These are phyloP conservation scores for Dipodomys stephensi DNA, from an alignment of 2,113 vertebrate species.

Conservation along the genomic window DNA sequence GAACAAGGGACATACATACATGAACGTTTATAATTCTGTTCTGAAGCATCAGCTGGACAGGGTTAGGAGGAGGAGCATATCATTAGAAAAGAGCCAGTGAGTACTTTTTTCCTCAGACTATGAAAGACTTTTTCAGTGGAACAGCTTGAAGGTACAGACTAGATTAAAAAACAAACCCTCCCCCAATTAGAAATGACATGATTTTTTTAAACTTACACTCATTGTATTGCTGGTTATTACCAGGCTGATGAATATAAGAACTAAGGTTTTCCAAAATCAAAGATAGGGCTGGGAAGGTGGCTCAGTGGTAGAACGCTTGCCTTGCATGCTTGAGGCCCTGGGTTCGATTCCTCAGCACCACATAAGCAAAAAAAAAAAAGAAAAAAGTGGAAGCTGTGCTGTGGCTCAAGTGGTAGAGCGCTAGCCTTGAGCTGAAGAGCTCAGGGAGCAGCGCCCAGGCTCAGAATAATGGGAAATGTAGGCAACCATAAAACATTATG, in stretches of 20 bases:
- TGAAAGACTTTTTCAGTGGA: not conserved
- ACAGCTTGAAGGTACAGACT: conserved; percentile 27
- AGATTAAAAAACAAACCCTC: too few species aligned
- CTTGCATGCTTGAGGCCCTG: too few species aligned
- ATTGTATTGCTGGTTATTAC: not conserved
- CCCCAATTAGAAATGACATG: not conserved
- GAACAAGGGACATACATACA: not conserved
- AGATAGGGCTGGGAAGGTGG: too few species aligned
- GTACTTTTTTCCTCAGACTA: not conserved
- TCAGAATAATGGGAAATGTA: not conserved
- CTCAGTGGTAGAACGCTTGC: too few species aligned
- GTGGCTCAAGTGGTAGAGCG: too few species aligned
- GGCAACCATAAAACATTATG: not conserved
- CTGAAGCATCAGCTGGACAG: not conserved
- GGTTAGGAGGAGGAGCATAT: not conserved
- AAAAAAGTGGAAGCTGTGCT: too few species aligned
- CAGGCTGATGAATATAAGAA: not conserved
- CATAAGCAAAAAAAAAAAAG: too few species aligned
- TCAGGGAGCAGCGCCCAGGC: too few species aligned
- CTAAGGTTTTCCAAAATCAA: not conserved
- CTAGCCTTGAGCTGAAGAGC: too few species aligned
- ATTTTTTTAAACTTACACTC: conserved; percentile 14
- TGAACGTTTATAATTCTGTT: not conserved
- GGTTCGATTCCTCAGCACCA: too few species aligned
- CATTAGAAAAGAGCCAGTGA: not conserved